phyloP scores from a whole-genome alignment of 2,797 vertebrate genomes.

The Hyperoplus lanceolatus region DNA sequence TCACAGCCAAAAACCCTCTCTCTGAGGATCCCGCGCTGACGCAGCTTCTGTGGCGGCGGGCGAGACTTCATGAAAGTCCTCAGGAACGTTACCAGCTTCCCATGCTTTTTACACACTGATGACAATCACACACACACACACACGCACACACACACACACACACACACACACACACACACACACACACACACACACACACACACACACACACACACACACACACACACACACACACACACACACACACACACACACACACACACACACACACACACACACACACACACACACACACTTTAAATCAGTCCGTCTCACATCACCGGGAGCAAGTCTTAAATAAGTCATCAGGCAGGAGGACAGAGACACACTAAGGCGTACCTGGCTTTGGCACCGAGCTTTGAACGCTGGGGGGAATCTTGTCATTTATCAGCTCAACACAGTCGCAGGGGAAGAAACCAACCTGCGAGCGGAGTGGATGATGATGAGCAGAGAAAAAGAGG shows the following conservation, averaged over 20 bases:
- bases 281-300: slow-evolving; percentile 32
- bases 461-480: slow-evolving; percentile 75
- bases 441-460: slow-evolving; percentile 98
- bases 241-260: slow-evolving; percentile 80
- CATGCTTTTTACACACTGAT: slow-evolving; percentile 98
- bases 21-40: slow-evolving; percentile 95
- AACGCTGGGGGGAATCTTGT: slow-evolving; percentile 95
- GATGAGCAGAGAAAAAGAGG: slow-evolving; percentile 8
- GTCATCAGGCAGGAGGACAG: slow-evolving; percentile 20
- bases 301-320: slow-evolving; percentile 35
- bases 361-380: slow-evolving; percentile 83
- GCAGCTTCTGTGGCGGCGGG: slow-evolving; percentile 97
- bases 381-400: slow-evolving; percentile 95
- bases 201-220: slow-evolving; percentile 29
- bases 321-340: slow-evolving; percentile 40
- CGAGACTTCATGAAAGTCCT: slow-evolving; percentile 99
- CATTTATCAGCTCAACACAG: slow-evolving; percentile 98
- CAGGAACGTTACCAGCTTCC: slow-evolving; percentile 98
- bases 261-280: slow-evolving; percentile 60
- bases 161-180: slow-evolving; percentile 22
- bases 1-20: slow-evolving; percentile 98
- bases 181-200: slow-evolving; percentile 83
- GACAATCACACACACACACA: slow-evolving; percentile 29
- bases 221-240: slow-evolving; percentile 83
- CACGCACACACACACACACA: slow-evolving; percentile 7